Evolutionary conservation across 92 coral and sea anemone genomes (phyloP), one percentile per base, ranked within the genome.

Genomic region (Pocillopora meandrina): DNA sequence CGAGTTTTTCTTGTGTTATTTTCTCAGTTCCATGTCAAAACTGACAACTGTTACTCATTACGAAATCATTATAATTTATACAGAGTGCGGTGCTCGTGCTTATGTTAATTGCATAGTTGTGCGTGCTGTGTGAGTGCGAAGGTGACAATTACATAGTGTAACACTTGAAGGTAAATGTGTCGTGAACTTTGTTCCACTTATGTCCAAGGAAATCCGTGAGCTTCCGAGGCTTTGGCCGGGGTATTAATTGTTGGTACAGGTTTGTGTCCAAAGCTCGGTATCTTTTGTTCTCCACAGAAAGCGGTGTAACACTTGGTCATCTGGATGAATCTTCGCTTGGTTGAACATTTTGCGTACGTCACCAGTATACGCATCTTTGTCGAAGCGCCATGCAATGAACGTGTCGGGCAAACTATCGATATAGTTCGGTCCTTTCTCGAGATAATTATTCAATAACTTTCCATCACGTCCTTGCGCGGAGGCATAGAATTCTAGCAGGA

Each of bases 281-380:
- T 78, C 16, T 34, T 65, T 88, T 57, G 42, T 69, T 76, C 93
- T 85, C 92, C 87, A 88, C 15, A 90, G 85, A 87, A 93, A 93
- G 42, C 93, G 65, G 76, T 92, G 91, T 35, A 72, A 93, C 34
- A 93, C 81, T 82, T 88, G 96, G 65, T 93, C 96, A 21, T 83
- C 83, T 26, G 92, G 92, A 66, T 90, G 92, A 5, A 90, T 80
- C 80, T 75, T 11, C 4, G 90, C 78, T 80, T 91, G 93, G 49
- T 91, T 91, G 21, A 92, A 89, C 95, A 92, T 89, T 70, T 82
- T 87, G 8, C 87, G 75, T 13, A 88, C 68, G 74, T 90, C 93
- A 20, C 87, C 90, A 56, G 84, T 61, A 80, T 80, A 87, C 1
- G 76, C 89, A 4, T 79, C 84, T 23, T 71, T 57, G 61, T 91